Evolutionary conservation across 2,888 invertebrate genomes (phyloP).

Genomic region (Ferdinandea cuprea): DNA sequence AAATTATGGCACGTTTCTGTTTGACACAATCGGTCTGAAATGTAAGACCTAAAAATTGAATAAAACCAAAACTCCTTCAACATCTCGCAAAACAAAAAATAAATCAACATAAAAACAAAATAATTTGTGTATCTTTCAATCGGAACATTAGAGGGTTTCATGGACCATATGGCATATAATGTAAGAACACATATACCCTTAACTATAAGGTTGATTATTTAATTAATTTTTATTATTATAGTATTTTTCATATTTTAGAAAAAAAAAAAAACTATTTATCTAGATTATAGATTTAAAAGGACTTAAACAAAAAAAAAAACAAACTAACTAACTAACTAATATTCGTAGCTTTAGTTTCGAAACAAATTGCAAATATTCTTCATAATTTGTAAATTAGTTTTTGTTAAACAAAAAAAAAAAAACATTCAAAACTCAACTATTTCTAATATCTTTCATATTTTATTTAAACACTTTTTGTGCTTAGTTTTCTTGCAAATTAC

Average conservation of each 20-base stretch:
- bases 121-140: slow-evolving; percentile 62
- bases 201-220: slow-evolving; percentile 44
- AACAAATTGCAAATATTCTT: neutral
- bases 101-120: slow-evolving; percentile 13
- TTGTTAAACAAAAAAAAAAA: slow-evolving; percentile 7
- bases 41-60: too few species aligned
- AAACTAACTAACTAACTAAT: slow-evolving; percentile 1
- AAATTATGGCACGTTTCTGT: too few species aligned
- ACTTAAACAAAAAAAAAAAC: slow-evolving; percentile 2
- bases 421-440: slow-evolving; percentile 8
- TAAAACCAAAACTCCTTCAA: neutral
- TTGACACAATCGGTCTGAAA: too few species aligned
- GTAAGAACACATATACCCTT: slow-evolving; percentile 39
- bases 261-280: slow-evolving; percentile 34
- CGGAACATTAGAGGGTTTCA: slow-evolving; percentile 70
- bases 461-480: neutral
- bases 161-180: slow-evolving; percentile 66
- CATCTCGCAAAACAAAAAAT: slow-evolving; percentile 14
- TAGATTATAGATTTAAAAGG: slow-evolving; percentile 29
- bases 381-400: slow-evolving; percentile 8
- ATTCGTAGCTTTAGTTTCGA: slow-evolving; percentile 37
- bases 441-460: slow-evolving; percentile 15
- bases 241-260: slow-evolving; percentile 51
- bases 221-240: slow-evolving; percentile 44
- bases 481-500: slow-evolving; percentile 23